A percentile compares a stretch with the other conserved stretches of the same genome.
Conservation (phyloP, 2,797 vertebrate genomes). For the Sebastes matsubarae region DNA sequence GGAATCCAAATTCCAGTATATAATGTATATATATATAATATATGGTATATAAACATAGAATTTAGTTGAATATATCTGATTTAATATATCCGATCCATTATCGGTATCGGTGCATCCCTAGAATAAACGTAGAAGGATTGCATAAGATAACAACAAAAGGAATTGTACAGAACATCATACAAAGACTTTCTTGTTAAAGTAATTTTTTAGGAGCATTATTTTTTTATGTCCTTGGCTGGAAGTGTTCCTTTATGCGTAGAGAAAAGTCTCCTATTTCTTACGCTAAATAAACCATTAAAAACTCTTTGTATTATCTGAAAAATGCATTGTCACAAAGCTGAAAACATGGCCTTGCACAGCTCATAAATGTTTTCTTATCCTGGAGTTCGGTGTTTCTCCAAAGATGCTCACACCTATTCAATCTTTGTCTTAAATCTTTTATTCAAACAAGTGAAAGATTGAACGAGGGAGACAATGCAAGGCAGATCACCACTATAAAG, state of each 20-base stretch:
- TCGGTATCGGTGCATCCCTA: too few relatives aligned
- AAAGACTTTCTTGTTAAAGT: neutral
- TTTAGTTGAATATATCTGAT: too few relatives aligned
- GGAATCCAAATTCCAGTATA: too few relatives aligned
- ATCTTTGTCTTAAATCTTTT: neutral
- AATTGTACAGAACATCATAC: neutral
- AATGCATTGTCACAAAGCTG: neutral
- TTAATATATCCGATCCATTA: too few relatives aligned
- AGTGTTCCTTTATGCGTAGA: neutral
- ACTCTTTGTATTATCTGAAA: neutral
- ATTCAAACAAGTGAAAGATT: neutral
- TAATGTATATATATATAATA: too few relatives aligned
- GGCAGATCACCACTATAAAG: neutral
- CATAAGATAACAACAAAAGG: too few relatives aligned
- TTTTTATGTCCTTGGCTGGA: neutral
- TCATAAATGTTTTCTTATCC: neutral
- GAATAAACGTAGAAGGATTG: neutral
- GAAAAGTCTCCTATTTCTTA: neutral
- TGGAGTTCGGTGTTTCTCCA: neutral
- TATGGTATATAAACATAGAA: too few relatives aligned
- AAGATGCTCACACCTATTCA: neutral
- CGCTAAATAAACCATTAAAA: too few relatives aligned
- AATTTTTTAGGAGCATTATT: too few relatives aligned
- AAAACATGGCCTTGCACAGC: neutral
- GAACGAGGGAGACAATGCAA: neutral